Percentiles rank a stretch among this genome's conserved stretches.
Evolutionary conservation across 2,113 vertebrate species (phyloP).

Genomic region (Cervus canadensis): DNA sequence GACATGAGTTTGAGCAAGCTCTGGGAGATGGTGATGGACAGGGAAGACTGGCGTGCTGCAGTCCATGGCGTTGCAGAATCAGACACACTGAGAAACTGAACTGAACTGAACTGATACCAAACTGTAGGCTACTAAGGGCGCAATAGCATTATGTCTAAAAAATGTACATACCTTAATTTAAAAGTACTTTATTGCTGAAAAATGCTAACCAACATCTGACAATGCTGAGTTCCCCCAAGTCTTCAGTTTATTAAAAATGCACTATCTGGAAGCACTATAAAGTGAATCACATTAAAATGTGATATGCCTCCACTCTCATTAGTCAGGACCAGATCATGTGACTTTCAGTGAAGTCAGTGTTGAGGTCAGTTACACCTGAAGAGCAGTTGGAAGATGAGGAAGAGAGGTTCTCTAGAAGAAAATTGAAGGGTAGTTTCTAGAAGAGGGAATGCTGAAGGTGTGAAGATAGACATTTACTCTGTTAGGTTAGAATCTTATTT

Average conservation of each 20-base stretch:
- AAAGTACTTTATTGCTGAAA: not conserved
- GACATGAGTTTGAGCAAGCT: not conserved
- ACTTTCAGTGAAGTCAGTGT: not conserved
- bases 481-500: not conserved
- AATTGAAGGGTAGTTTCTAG: not conserved
- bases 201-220: not conserved
- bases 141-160: not conserved
- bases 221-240: not conserved
- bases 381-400: not conserved
- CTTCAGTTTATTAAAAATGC: not conserved
- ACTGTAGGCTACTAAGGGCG: not conserved
- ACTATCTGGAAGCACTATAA: not conserved
- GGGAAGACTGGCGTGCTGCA: not conserved
- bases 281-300: accelerated
- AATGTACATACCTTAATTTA: not conserved
- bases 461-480: not conserved
- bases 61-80: not conserved
- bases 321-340: not conserved
- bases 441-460: not conserved
- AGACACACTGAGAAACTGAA: not conserved
- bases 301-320: not conserved
- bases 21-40: not conserved
- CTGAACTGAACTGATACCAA: not conserved
- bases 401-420: not conserved
- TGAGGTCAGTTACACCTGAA: too few species aligned